These are phyloP conservation scores for Gyps fulvus DNA, from an alignment of 2,113 vertebrate genomes.

Conservation along the genomic window DNA sequence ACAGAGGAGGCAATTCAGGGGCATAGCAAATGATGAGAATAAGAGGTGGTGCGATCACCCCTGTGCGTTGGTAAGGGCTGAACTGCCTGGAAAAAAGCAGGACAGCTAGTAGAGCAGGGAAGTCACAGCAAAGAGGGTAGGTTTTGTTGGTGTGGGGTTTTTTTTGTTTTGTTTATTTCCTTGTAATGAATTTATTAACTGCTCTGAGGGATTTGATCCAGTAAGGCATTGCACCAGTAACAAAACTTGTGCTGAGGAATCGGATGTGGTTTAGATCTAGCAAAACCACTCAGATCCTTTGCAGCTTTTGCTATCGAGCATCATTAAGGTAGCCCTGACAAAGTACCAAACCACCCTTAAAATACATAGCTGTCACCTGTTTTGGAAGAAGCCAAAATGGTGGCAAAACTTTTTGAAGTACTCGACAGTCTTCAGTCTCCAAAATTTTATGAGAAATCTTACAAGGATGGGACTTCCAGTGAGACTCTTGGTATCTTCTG, in stretches of 20 bases:
- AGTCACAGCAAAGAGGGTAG: neutral
- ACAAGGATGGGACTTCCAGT: neutral
- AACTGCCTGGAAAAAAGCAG: neutral
- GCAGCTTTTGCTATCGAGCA: neutral
- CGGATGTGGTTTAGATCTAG: neutral
- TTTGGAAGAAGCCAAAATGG: neutral
- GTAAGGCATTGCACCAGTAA: no score
- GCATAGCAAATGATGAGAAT: no score
- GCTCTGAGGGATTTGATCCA: neutral
- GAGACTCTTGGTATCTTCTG: neutral
- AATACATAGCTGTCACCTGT: neutral
- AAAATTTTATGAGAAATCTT: neutral
- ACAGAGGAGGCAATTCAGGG: neutral
- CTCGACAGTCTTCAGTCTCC: neutral
- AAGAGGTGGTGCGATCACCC: rapidly evolving
- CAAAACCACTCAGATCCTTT: neutral
- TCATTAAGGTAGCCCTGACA: neutral
- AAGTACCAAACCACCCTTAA: neutral
- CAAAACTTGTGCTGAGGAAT: neutral
- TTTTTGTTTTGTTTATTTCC: neutral
- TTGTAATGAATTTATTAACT: neutral
- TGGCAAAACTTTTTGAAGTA: neutral
- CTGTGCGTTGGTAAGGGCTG: rapidly evolving
- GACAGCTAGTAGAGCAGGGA: neutral
- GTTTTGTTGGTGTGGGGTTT: rapidly evolving